Conservation (phyloP, 1,140 invertebrate genomes). For the Lasaia peninsularis region DNA sequence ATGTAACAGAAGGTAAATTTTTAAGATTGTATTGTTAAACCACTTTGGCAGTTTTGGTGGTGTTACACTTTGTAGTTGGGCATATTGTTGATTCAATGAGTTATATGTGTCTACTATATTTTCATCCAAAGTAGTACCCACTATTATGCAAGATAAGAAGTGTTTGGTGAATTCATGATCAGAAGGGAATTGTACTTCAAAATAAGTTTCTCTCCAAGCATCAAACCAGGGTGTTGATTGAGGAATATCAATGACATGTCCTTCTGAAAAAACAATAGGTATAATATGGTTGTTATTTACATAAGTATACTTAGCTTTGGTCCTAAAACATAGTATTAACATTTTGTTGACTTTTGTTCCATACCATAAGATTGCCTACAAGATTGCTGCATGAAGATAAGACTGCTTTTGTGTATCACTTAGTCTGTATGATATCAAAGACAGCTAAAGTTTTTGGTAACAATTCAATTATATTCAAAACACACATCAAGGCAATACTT, state of each 20-base stretch:
- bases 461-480: no score
- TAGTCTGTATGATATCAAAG: no score
- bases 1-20: constrained; percentile 94
- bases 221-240: constrained; percentile 95
- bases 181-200: constrained; percentile 92
- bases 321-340: no score
- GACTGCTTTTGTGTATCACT: no score
- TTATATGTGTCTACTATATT: constrained; percentile 89
- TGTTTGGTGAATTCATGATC: constrained; percentile 98
- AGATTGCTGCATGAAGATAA: no score
- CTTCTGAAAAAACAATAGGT: constrained; percentile 54
- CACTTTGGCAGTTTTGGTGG: constrained; percentile 92
- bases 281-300: background rate
- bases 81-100: constrained; percentile 86
- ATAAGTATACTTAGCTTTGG: background rate
- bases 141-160: constrained; percentile 93
- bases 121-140: constrained; percentile 89
- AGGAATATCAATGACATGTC: constrained; percentile 81
- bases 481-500: no score
- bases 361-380: no score
- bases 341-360: no score
- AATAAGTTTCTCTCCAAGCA: constrained; percentile 94
- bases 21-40: constrained; percentile 91
- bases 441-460: no score
- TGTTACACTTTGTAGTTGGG: constrained; percentile 85